Evolutionary conservation across 2,888 invertebrate species (phyloP).

Genomic region (Ditylenchus weischeri): DNA sequence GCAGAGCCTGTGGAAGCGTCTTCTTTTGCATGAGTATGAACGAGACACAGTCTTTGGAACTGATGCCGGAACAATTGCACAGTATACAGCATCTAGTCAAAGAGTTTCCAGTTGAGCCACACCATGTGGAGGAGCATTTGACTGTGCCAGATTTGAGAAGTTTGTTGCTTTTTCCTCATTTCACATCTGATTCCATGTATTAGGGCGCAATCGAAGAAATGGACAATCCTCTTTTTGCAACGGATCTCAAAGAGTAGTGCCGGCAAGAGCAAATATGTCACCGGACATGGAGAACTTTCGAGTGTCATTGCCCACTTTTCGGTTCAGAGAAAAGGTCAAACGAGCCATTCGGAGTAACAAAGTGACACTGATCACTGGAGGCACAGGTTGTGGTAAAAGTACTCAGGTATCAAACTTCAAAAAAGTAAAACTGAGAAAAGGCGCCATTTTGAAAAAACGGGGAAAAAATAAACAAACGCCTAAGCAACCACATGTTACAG

Average conservation of each 20-base stretch:
- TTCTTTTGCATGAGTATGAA: constrained; percentile 15
- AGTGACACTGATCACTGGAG: constrained; percentile 41
- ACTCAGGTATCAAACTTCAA: too few relatives aligned
- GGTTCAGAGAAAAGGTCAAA: constrained; percentile 33
- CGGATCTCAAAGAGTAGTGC: constrained; percentile 23
- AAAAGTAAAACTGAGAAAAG: too few relatives aligned
- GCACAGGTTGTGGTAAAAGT: constrained; percentile 56
- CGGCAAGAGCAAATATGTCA: constrained; percentile 16
- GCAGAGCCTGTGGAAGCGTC: neutral
- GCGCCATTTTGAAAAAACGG: too few relatives aligned
- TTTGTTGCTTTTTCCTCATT: constrained; percentile 11
- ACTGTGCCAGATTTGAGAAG: constrained; percentile 18
- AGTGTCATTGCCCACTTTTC: constrained; percentile 38
- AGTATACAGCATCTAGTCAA: constrained; percentile 18
- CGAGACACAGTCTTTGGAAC: constrained; percentile 20
- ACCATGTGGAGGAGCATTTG: constrained; percentile 28
- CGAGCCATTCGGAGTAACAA: constrained; percentile 33
- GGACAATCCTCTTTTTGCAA: neutral
- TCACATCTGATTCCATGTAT: neutral
- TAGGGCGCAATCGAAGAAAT: constrained; percentile 10
- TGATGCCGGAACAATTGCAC: constrained; percentile 11
- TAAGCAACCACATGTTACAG: constrained; percentile 67
- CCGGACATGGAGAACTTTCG: constrained; percentile 32
- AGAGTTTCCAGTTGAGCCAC: constrained; percentile 23
- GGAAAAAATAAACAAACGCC: too few relatives aligned